Evolutionary conservation across 2,797 vertebrate genomes (phyloP), one percentile per base, ranked within the genome.

Genomic region (Champsocephalus gunnari): DNA sequence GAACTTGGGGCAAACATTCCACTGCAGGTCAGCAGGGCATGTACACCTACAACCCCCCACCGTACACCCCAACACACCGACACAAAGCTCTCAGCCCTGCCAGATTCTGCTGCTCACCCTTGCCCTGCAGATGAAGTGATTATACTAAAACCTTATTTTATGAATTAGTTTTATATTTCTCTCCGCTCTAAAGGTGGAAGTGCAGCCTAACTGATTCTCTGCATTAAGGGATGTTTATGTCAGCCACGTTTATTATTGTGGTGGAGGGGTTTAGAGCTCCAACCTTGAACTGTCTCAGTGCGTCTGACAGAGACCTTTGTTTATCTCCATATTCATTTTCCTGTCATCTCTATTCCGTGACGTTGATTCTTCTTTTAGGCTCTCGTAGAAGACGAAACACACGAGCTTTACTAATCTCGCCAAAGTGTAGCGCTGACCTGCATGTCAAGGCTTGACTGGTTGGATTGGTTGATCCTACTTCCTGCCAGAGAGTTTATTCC

Each of bases 1-100:
- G 86, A 92, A 88, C 75, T 73, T 58, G 62, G 77, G 84, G 82
- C 82, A 81, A 89, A 87, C 61, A 80, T 89, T 93, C 81, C 63
- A 62, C 49, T 32, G 69, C 56, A 75, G 91, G 88, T 92, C 89
- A 92, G 66, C 66, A 8, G 79, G 75, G 65, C 81, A 75, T 49
- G 68, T 71, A 60, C 80, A 83, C 76, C 68, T 68, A 81, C 67
- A 77, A 17, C 51, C 14, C 54, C 71, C 71, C 67, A 63, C 32
- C 56, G 7, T 38, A 38, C 28, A 38, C 34, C 34, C 66, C 68
- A 58, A 70, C 67, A 63, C 80, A 64, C 56, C 57, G 72, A 78
- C 61, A 56, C 43, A 73, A 71, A 67, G 58, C 66, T 5, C 28
- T 9, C 32, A 51, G 24, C 17, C 51, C 50, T 48, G 17, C 5